Base-by-base conservation (phyloP, 2,113 vertebrate species). In the Campylomormyrus numenius region DNA sequence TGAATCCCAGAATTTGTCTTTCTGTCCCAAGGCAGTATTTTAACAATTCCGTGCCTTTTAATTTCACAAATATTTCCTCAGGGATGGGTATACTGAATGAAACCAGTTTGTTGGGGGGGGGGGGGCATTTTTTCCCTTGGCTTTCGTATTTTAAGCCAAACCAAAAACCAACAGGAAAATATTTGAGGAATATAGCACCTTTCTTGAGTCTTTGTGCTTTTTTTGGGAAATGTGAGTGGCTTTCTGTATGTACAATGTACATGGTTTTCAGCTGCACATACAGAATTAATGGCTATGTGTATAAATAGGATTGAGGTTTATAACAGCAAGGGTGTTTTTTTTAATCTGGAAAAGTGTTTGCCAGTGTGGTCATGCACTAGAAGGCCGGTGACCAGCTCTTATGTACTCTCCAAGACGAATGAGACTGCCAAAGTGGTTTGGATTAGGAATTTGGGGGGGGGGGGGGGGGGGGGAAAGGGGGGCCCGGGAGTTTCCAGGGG, bases 51-150 rank as follows among this genome's bases (percentile, higher is more conserved):
- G 1, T 49, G 50, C 48, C 15, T 87, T 31, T 87, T 52, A 87
- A 87, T 87, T 87, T 52, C 50, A 56, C 85, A 87, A 87, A 87
- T 53, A 31, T 85, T 85, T 85, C 42, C 83, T 85, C 19, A 39
- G 45, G 83, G 83, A n/a, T 85, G 45, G 42, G 83, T 46, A 85
- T 56, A 87, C 85, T 87, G 50, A 87, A 39, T 0, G 6, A 87
- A 87, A 87, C 13, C 50, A 53, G 24, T 56, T 56, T 87, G 66
- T 42, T 31, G 7, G 45, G 0, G 42, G 24, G 48, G 49, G 27
- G 19, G 46, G 62, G 46, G 27, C n/a, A 35, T 77, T 9, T 46
- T 21, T 50, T 80, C 66, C 24, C 27, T 49, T 80, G 5, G 21
- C 45, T 89, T 80, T 89, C 46, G 19, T 80, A 70, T 50, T 74